A percentile compares a stretch with the other conserved stretches of the same genome.
These are phyloP conservation scores for Scrobipalpa atriplicella DNA, from an alignment of 2,888 invertebrate species.

Conservation along the genomic window DNA sequence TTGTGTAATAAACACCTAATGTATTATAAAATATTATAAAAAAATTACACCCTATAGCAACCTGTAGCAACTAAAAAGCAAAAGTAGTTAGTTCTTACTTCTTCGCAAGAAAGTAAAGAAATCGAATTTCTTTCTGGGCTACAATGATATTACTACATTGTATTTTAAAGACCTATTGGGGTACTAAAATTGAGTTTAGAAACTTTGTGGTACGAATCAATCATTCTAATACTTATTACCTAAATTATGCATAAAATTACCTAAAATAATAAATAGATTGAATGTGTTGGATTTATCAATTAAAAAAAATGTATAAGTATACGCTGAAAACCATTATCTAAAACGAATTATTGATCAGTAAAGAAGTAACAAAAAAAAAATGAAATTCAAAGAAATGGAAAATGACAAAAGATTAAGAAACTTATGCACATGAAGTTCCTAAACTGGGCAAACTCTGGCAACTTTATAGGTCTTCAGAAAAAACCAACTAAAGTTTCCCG, in stretches of 20 bases:
- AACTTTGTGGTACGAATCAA: too few species aligned
- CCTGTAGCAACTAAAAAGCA: background rate
- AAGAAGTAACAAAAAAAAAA: too few species aligned
- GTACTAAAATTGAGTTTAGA: background rate
- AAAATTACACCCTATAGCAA: too few species aligned
- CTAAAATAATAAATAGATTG: too few species aligned
- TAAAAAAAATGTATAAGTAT: too few species aligned
- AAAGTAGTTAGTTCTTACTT: background rate
- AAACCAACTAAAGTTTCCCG: conserved; percentile 3
- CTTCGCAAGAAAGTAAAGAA: background rate
- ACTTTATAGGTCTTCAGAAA: background rate
- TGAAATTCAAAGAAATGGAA: background rate
- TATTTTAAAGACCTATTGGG: background rate
- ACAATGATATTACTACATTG: background rate
- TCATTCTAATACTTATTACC: too few species aligned
- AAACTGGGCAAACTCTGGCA: conserved; percentile 2
- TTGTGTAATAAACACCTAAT: too few species aligned
- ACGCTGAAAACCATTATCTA: too few species aligned
- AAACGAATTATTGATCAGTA: too few species aligned
- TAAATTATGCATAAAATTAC: too few species aligned
- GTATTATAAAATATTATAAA: too few species aligned
- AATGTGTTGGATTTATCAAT: too few species aligned
- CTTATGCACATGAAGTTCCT: background rate
- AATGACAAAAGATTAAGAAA: background rate
- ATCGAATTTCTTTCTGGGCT: background rate